Conservation (phyloP, 2,113 vertebrate species). For the Ciconia maguari region DNA sequence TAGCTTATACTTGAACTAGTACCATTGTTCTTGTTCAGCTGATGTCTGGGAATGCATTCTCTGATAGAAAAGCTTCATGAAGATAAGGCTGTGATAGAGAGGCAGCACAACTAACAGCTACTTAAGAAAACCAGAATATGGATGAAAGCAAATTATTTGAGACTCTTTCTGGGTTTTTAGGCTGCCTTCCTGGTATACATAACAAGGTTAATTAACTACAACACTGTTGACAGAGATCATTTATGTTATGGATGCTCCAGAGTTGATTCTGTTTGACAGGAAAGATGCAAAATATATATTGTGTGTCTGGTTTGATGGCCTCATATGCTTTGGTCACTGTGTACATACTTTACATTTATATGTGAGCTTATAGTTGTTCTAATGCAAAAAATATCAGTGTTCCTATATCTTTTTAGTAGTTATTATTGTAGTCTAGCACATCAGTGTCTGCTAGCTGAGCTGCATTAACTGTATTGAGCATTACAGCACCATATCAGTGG, state of each 20-base stretch:
- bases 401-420: neutral
- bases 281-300: rapidly evolving
- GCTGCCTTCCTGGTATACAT: neutral
- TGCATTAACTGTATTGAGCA: neutral
- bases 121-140: neutral
- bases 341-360: neutral
- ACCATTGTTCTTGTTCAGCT: neutral
- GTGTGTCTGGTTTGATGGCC: neutral
- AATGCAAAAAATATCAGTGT: neutral
- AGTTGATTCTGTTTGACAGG: neutral
- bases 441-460: neutral
- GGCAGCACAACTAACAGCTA: neutral
- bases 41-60: neutral
- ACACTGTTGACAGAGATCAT: neutral
- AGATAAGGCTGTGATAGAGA: neutral
- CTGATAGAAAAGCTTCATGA: neutral
- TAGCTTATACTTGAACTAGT: neutral
- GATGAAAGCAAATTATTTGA: neutral
- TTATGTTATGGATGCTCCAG: neutral
- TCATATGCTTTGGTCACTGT: neutral
- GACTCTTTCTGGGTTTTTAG: neutral
- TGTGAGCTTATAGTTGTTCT: neutral
- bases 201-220: neutral
- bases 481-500: neutral
- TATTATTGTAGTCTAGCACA: neutral